Evolutionary conservation across 2,888 invertebrate species (phyloP).

Genomic region (Drosophila mimica): DNA sequence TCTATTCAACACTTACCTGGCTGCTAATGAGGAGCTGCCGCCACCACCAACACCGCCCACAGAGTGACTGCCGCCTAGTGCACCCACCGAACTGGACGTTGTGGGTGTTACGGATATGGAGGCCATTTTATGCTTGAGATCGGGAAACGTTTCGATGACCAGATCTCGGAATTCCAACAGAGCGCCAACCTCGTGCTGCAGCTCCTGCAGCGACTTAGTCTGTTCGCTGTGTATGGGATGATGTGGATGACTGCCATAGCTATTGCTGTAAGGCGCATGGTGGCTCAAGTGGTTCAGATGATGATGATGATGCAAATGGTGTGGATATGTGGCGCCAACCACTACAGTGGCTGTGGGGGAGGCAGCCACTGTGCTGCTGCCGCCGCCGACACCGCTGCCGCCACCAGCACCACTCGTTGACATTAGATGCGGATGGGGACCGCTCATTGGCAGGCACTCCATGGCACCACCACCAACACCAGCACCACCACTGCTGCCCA

Average conservation of each 20-base stretch:
- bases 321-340: constrained; percentile 80
- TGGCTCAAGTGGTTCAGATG: constrained; percentile 79
- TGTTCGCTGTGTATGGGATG: constrained; percentile 91
- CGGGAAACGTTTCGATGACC: constrained; percentile 97
- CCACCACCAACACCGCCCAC: constrained; percentile 57
- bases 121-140: constrained; percentile 94
- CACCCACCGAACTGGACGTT: constrained; percentile 66
- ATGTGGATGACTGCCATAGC: constrained; percentile 88
- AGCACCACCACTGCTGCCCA: constrained; percentile 46
- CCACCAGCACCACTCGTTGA: constrained; percentile 41
- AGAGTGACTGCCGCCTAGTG: constrained; percentile 65
- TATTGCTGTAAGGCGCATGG: constrained; percentile 79
- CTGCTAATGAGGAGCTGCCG: constrained; percentile 82
- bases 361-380: constrained; percentile 47
- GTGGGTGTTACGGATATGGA: constrained; percentile 86
- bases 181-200: constrained; percentile 97
- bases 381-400: constrained; percentile 5
- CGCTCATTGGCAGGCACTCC: constrained; percentile 93
- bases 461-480: constrained; percentile 85
- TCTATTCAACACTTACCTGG: constrained; percentile 67
- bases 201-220: constrained; percentile 95
- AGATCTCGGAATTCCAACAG: constrained; percentile 96
- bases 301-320: constrained; percentile 81
- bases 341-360: constrained; percentile 77
- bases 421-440: constrained; percentile 77